Conservation (phyloP, 2,797 vertebrate genomes). For the Micropoecilia bifurca region DNA sequence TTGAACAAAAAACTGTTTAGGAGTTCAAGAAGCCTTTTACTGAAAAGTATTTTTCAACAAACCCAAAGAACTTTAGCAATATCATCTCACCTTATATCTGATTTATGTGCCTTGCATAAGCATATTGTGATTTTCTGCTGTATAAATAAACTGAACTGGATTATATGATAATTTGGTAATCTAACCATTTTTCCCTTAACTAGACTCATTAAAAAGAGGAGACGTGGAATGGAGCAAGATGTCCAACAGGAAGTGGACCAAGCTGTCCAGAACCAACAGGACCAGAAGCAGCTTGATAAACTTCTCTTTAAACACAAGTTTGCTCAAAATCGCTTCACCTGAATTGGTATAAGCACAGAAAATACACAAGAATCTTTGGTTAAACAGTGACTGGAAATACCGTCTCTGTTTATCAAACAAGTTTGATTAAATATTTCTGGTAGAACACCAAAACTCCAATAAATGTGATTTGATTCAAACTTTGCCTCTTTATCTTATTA, state of each 20-base stretch:
- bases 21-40: too few species aligned
- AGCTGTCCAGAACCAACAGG: neutral
- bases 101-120: too few species aligned
- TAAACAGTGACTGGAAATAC: neutral
- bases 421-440: neutral
- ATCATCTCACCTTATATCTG: too few species aligned
- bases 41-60: too few species aligned
- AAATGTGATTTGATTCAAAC: neutral
- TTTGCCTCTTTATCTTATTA: neutral
- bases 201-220: neutral
- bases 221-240: too few species aligned
- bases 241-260: neutral
- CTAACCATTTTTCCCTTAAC: neutral
- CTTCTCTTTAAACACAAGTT: neutral
- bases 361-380: neutral
- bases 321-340: neutral
- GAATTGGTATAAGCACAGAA: neutral
- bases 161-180: too few species aligned
- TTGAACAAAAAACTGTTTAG: too few species aligned
- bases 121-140: too few species aligned
- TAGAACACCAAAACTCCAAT: neutral
- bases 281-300: neutral
- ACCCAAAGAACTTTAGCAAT: too few species aligned
- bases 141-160: too few species aligned
- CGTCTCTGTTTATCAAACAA: neutral